Conservation (phyloP, 1,140 invertebrate species). For the Archegozetes longisetosus region DNA sequence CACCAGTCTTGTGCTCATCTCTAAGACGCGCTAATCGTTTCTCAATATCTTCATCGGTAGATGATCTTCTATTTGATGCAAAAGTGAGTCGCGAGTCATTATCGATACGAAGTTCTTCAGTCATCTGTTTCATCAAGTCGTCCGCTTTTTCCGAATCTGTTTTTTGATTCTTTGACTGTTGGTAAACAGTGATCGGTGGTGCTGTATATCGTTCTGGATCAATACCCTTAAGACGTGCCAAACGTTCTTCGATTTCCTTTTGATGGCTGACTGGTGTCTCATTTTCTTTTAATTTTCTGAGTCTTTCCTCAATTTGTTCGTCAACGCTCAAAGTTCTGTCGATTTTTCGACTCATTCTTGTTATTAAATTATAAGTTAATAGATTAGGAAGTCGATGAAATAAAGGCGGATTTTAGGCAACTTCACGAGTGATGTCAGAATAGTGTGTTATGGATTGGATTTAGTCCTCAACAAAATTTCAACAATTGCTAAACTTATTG, state of each 20-base stretch:
- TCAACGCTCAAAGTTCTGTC: not conserved
- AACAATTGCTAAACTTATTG: no score
- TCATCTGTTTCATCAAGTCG: conserved; percentile 2
- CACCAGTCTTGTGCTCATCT: not conserved
- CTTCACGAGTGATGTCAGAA: no score
- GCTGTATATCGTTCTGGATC: conserved; percentile 17
- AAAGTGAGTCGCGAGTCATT: not conserved
- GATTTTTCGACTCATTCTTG: not conserved
- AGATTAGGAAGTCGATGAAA: no score
- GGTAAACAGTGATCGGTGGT: conserved; percentile 17
- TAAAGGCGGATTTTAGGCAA: no score
- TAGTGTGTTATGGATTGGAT: no score
- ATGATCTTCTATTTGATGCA: no score
- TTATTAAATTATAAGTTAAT: no score
- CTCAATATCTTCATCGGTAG: conserved; percentile 6
- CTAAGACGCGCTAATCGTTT: not conserved
- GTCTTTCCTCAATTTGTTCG: conserved; percentile 9
- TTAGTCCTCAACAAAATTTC: no score
- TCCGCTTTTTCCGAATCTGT: conserved; percentile 9
- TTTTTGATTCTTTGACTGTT: not conserved
- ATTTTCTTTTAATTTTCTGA: not conserved
- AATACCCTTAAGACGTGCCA: conserved; percentile 19
- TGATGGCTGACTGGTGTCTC: not conserved
- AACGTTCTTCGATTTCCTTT: conserved; percentile 19
- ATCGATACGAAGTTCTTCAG: not conserved